Evolutionary conservation across 2,113 vertebrate genomes (phyloP).

Genomic region (Cheirogaleus medius): DNA sequence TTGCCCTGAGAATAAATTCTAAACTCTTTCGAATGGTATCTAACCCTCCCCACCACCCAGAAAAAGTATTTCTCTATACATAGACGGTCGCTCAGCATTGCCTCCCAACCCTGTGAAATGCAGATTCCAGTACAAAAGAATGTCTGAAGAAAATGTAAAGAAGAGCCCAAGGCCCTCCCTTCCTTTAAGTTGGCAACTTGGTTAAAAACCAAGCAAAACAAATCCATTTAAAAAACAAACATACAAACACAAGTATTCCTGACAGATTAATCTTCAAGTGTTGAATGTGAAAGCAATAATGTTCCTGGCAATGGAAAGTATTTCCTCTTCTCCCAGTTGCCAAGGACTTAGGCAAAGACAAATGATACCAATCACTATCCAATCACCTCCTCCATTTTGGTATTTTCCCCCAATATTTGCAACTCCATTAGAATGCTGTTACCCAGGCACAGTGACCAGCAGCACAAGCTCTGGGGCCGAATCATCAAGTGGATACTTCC

Average conservation of each 20-base stretch:
- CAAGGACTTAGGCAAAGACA: not conserved
- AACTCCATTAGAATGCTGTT: not conserved
- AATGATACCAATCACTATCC: not conserved
- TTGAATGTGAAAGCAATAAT: not conserved
- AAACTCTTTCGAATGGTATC: not conserved
- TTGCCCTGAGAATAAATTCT: not conserved
- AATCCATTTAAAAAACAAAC: not conserved
- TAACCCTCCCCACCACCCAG: not conserved
- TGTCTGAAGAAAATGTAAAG: not conserved
- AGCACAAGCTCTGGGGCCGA: not conserved
- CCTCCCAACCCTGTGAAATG: not conserved
- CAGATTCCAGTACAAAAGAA: not conserved
- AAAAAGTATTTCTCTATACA: not conserved
- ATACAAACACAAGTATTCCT: not conserved
- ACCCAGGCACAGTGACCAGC: not conserved
- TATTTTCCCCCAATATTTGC: not conserved
- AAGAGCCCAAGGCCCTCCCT: not conserved
- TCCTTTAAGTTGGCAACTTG: not conserved
- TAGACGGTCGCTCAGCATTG: not conserved
- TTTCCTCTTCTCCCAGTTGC: not conserved
- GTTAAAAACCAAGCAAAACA: not conserved
- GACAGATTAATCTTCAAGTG: not conserved
- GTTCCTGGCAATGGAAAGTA: not conserved
- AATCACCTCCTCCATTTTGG: not conserved
- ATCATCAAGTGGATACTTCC: not conserved